phyloP scores from a whole-genome alignment of 2,113 vertebrate genomes.

The Corythaixoides concolor region DNA sequence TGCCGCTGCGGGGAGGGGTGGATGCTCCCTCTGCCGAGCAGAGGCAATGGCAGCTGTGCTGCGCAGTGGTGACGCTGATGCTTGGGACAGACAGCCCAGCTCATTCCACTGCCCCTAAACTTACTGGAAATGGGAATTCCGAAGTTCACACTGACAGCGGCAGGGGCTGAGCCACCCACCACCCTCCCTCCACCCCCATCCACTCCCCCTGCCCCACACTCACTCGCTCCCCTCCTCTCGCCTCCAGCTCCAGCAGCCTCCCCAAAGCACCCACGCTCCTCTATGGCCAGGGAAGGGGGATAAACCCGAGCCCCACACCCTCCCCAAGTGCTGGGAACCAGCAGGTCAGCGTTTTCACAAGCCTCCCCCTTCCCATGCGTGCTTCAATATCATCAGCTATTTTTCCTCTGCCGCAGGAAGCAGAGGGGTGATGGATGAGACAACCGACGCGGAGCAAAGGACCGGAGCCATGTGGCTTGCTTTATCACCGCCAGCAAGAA shows the following conservation, averaged over 20 bases:
- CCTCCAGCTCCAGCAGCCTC: neutral
- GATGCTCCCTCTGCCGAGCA: conserved; percentile 11
- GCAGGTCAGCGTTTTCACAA: conserved; percentile 5
- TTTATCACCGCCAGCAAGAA: neutral
- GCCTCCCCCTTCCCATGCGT: neutral
- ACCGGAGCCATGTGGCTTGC: neutral
- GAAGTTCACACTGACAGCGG: neutral
- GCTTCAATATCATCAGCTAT: neutral
- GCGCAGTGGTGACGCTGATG: neutral
- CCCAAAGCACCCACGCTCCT: neutral
- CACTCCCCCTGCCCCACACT: neutral
- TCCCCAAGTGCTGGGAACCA: neutral
- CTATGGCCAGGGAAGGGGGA: neutral
- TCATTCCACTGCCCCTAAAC: neutral
- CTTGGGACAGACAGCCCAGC: neutral
- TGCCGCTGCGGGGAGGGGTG: neutral
- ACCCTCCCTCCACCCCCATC: neutral
- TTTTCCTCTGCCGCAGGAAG: neutral
- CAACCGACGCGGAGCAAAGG: fast-evolving
- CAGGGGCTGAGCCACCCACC: neutral
- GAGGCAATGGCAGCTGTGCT: fast-evolving
- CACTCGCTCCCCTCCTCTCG: neutral
- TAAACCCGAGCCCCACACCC: neutral
- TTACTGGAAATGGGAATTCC: neutral
- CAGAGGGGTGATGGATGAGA: conserved; percentile 31